Evolutionary conservation across 2,888 invertebrate species (phyloP), one percentile per base, ranked within the genome.

Genomic region (Heteromurus nitidus): DNA sequence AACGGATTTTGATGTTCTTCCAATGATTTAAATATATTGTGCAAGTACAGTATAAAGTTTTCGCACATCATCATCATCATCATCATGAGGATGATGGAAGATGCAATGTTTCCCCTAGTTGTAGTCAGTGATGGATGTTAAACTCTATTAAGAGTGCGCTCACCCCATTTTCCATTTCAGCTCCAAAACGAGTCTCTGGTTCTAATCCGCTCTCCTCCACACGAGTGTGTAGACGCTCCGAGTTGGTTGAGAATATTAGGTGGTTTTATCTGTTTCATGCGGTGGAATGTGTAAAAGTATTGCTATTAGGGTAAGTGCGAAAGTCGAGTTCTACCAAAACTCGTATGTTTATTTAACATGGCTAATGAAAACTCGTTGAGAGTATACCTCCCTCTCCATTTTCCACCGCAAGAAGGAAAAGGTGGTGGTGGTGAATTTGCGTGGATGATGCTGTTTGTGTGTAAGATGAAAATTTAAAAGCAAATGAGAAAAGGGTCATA

Each of bases 341-440:
- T 16, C 18, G 47, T 47, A 50, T 50, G 50, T 50, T 50, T 50
- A 50, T 50, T 50, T 50, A 50, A 50, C 50, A 18, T 20, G 50
- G 16, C 50, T 3, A 20, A 9, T 20, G 50, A 50, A 50, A 50
- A 9, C 9, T 20, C 50, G 2, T 50, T 50, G 9, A 2, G 13
- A 9, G 36, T 36, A 13, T 9, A n/a, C 20, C 20, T 47, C 3
- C n/a, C 47, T 47, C 3, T 7, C 18, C n/a, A 7, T 47, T 47
- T n/a, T 3, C 11, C 9, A 47, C 11, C 9, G 50, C 20, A 20
- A n/a, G 50, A 20, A 50, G 16, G 3, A 9, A 3, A 18, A 50
- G 20, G 20, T 50, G 20, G 18, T 16, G n/a, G 13, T 50, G 9
- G n/a, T 18, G 18, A 47, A n/a, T 47, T 13, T 36, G 36, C 36